Evolutionary conservation across 2,888 invertebrate species (phyloP).

Genomic region (Xanthorhoe designata): DNA sequence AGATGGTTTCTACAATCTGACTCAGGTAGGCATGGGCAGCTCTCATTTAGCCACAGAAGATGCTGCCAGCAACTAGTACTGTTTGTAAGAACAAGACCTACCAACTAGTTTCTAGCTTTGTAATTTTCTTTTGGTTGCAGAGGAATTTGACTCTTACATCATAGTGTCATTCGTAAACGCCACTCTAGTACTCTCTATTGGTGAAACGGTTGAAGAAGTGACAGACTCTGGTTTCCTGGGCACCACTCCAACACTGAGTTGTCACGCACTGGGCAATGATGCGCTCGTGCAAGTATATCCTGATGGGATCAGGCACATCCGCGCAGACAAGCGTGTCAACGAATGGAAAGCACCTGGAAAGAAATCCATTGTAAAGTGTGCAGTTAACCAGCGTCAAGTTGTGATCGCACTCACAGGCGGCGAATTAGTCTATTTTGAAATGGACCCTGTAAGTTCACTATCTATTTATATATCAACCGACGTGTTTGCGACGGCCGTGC

Average conservation of each 20-base stretch:
- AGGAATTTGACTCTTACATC: conserved; percentile 99
- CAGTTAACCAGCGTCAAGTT: conserved; percentile 99
- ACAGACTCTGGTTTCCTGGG: conserved; percentile 99
- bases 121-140: conserved; percentile 90
- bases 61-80: conserved; percentile 57
- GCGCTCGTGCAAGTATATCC: conserved; percentile 99
- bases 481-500: conserved; percentile 66
- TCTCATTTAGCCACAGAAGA: conserved; percentile 61
- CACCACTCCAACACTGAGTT: conserved; percentile 99
- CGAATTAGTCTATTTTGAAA: conserved; percentile 99
- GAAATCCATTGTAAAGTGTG: conserved; percentile 98
- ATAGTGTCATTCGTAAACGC: conserved; percentile 99
- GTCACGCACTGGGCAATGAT: conserved; percentile 98
- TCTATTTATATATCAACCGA: conserved; percentile 52
- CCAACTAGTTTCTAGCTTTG: conserved; percentile 50
- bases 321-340: conserved; percentile 98
- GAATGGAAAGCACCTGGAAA: conserved; percentile 99
- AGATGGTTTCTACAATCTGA: conserved; percentile 68
- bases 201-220: conserved; percentile 99
- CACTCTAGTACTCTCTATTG: conserved; percentile 99
- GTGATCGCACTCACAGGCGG: conserved; percentile 99
- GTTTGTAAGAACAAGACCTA: conserved; percentile 46
- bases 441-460: conserved; percentile 95
- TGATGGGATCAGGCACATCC: conserved; percentile 99
- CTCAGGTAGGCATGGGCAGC: conserved; percentile 77